Evolutionary conservation across 2,113 vertebrate genomes (phyloP), one percentile per base, ranked within the genome.

Genomic region (Brachyhypopomus gauderio): DNA sequence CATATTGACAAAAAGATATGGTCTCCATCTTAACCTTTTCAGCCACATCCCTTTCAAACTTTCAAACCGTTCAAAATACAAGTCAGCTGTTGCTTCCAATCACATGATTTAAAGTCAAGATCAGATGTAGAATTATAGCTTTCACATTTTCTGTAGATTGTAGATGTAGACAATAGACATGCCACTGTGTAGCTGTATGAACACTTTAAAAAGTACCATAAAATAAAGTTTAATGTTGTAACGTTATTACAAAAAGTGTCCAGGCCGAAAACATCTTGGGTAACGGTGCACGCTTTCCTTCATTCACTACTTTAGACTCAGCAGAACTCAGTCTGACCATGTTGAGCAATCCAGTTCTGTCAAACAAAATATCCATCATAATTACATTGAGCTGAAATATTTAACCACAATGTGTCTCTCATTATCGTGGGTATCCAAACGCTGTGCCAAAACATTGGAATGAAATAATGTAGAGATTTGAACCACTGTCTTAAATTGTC

Each of bases 281-380:
- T 63, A 8, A 14, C 22, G 27, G 23, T 25, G 22, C 19, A 36
- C 5, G 2, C 72, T 58, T 55, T 27, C 8, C 22, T 75, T 7
- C 34, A 41, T 62, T 71, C 19, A 5, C 5, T 60, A 72, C 25
- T 72, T 27, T 72, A 14, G 23, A 27, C 34, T 72, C 12, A 48
- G 48, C 41, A 52, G n/a, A 62, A 62, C 8, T 14, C 8, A 27
- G 23, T 27, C 60, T 60, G 3, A 60, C 20, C 45, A 52, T 12
- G 45, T 14, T 52, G 8, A 52, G 45, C 36, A 60, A 41, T 38
- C 60, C 20, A 19, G 12, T 11, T 62, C 58, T 72, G 36, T 62
- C 69, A 72, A n/a, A 48, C 59, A 45, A 19, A 45, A n/a, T 71
- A 62, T 72, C 23, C 30, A 55, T 72, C 36, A 72, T 62, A 75